Conservation (phyloP, 1,140 invertebrate species). For the Parapsyche elsis region DNA sequence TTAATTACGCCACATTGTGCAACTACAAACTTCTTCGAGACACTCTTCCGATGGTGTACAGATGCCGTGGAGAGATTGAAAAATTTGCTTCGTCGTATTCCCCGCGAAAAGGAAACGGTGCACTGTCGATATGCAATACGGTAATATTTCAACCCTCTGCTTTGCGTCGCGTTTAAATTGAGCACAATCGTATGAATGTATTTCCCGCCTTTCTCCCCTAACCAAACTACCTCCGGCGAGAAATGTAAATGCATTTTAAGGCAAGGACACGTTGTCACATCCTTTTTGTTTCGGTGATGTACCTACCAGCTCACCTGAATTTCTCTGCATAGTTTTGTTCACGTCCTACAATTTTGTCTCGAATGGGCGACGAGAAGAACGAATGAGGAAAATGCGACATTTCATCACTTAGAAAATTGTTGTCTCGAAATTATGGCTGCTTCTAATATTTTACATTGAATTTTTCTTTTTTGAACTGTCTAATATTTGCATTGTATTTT, state of each 20-base stretch:
- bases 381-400: not conserved
- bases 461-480: too few species aligned
- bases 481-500: too few species aligned
- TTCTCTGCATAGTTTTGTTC: not conserved
- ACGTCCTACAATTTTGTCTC: not conserved
- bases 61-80: too few species aligned
- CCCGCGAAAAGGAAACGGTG: too few species aligned
- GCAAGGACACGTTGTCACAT: conserved; percentile 1
- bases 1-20: conserved; percentile 37
- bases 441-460: too few species aligned
- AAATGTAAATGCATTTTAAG: conserved; percentile 25
- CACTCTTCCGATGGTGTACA: not conserved
- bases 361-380: not conserved
- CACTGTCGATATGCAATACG: too few species aligned
- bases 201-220: not conserved
- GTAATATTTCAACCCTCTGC: conserved; percentile 13
- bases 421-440: too few species aligned
- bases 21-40: conserved; percentile 20
- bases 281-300: conserved; percentile 2
- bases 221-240: not conserved
- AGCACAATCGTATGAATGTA: conserved; percentile 1
- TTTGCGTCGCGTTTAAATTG: conserved; percentile 1
- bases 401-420: too few species aligned
- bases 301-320: not conserved
- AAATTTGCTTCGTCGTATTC: too few species aligned